These are phyloP conservation scores for Cerastis rubricosa DNA, from an alignment of 2,888 invertebrate genomes.

Conservation along the genomic window DNA sequence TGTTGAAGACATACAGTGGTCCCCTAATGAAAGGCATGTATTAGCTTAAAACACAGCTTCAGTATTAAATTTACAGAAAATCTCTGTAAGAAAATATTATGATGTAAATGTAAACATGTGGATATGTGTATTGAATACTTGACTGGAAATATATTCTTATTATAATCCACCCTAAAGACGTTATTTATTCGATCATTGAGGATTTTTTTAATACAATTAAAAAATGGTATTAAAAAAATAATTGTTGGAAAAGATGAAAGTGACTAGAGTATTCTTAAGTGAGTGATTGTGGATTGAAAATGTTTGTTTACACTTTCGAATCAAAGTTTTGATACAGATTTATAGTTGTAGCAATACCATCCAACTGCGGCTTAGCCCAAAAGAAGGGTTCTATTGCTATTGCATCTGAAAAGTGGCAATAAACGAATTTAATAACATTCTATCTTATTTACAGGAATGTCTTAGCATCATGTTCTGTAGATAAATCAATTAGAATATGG, in stretches of 20 bases:
- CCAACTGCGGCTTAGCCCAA: not conserved
- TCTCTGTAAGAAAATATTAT: not conserved
- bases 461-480: conserved; percentile 96
- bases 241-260: not conserved
- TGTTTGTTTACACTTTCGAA: not conserved
- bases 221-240: not conserved
- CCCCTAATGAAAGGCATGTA: conserved; percentile 95
- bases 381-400: not conserved
- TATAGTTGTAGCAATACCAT: not conserved
- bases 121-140: too few relatives aligned
- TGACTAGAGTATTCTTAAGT: not conserved
- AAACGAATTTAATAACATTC: conserved; percentile 1
- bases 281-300: not conserved
- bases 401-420: not conserved
- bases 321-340: not conserved
- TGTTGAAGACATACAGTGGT: conserved; percentile 99
- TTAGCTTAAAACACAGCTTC: not conserved
- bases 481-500: conserved; percentile 98
- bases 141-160: too few relatives aligned
- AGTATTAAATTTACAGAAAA: not conserved
- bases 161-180: not conserved
- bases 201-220: not conserved
- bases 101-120: not conserved
- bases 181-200: not conserved
- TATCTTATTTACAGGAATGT: conserved; percentile 91